Conservation (phyloP, 2,888 invertebrate genomes). For the Metopia argyrocephala region DNA sequence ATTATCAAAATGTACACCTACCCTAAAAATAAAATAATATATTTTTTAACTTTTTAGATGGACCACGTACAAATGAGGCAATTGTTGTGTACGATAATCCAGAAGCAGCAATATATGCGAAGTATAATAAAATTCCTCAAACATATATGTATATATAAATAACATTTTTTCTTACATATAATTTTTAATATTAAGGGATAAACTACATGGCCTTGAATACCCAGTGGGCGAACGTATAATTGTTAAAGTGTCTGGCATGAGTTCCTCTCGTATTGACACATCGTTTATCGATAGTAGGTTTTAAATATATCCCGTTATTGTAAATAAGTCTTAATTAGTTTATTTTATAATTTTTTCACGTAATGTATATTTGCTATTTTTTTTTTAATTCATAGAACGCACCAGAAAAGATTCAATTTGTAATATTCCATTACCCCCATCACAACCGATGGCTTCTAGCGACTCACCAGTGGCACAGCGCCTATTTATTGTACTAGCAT, state of each 20-base stretch:
- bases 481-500: constrained; percentile 82
- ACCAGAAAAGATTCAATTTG: constrained; percentile 80
- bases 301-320: too few relatives aligned
- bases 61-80: constrained; percentile 79
- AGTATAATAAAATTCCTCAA: constrained; percentile 70
- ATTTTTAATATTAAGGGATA: constrained; percentile 83
- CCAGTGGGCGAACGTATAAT: constrained; percentile 91
- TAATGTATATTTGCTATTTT: background rate
- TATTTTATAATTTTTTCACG: background rate
- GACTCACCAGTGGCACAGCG: constrained; percentile 84
- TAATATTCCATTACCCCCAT: constrained; percentile 85
- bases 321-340: background rate
- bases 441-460: constrained; percentile 82
- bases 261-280: constrained; percentile 74
- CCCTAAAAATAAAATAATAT: background rate
- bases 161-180: background rate
- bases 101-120: constrained; percentile 82
- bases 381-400: constrained; percentile 68
- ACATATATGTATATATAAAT: background rate
- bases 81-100: constrained; percentile 86
- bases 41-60: constrained; percentile 69
- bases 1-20: too few relatives aligned
- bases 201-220: constrained; percentile 94
- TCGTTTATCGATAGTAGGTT: constrained; percentile 75
- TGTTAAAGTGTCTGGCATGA: constrained; percentile 76